phyloP scores from a whole-genome alignment of 1,140 invertebrate genomes.

The Stenopsyche tienmushanensis region DNA sequence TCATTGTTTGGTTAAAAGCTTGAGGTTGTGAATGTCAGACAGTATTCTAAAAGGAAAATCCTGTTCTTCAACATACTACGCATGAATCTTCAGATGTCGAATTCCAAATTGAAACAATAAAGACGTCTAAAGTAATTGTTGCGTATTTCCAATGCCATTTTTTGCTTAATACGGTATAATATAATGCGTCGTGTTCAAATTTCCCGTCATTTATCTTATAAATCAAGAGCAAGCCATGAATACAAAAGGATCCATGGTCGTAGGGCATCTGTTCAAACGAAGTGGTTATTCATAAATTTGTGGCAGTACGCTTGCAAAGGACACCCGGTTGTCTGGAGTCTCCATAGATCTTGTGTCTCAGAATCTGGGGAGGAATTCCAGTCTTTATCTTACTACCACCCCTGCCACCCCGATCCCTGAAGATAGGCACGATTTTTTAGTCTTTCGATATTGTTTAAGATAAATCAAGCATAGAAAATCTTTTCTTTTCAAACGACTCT shows the following conservation, averaged over 20 bases:
- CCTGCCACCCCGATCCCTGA: neutral
- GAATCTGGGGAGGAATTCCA: neutral
- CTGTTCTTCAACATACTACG: no score
- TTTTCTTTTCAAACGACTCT: constrained; percentile 11
- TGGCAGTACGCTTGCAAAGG: neutral
- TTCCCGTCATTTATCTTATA: neutral
- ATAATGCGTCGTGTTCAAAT: neutral
- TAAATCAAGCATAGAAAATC: constrained; percentile 14
- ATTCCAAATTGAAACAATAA: neutral
- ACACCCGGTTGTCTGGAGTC: constrained; percentile 11
- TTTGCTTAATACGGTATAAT: neutral
- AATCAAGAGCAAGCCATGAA: constrained; percentile 18
- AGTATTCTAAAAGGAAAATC: no score
- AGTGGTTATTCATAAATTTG: constrained; percentile 9
- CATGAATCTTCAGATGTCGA: no score
- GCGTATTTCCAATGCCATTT: neutral
- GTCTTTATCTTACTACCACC: neutral
- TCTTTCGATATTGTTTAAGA: constrained; percentile 23
- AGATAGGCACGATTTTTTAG: constrained; percentile 6
- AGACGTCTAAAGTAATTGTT: neutral
- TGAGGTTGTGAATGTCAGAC: no score
- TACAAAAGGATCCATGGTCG: constrained; percentile 5
- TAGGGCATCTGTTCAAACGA: neutral
- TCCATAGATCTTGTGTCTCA: constrained; percentile 10
- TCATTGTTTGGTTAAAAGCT: no score